Conservation (phyloP, 2,113 vertebrate genomes). For the Ranitomeya imitator region DNA sequence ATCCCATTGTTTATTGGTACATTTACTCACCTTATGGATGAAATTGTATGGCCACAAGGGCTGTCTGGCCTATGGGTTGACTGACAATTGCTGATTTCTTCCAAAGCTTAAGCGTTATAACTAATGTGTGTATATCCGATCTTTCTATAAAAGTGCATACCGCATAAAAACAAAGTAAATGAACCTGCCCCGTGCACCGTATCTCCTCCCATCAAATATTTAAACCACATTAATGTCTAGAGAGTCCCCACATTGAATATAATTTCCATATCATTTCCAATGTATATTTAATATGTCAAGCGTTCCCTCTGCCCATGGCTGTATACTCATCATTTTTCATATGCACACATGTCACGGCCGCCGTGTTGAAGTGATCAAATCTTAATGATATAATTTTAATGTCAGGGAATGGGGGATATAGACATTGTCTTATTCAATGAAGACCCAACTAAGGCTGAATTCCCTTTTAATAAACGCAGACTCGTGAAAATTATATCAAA, state of each 20-base stretch:
- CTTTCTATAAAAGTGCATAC: background rate
- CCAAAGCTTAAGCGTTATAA: background rate
- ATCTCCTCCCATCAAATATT: constrained; percentile 14
- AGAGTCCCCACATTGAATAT: background rate
- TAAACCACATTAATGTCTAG: constrained; percentile 11
- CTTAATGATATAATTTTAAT: background rate
- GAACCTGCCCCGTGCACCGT: background rate
- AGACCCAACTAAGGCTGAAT: background rate
- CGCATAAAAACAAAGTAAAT: background rate
- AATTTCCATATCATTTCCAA: constrained; percentile 21
- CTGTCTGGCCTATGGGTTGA: background rate
- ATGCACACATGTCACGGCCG: background rate
- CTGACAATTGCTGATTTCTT: background rate
- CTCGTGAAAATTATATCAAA: too few species aligned
- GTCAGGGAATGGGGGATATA: background rate
- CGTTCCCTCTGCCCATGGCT: background rate
- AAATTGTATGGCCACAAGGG: background rate
- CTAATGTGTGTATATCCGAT: background rate
- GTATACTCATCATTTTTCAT: background rate
- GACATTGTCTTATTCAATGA: background rate
- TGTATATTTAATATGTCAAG: constrained; percentile 43
- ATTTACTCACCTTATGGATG: background rate
- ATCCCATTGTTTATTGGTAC: background rate
- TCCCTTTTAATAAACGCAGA: background rate
- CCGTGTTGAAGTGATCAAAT: background rate